Evolutionary conservation across 2,113 vertebrate species (phyloP).

Genomic region (Daubentonia madagascariensis): DNA sequence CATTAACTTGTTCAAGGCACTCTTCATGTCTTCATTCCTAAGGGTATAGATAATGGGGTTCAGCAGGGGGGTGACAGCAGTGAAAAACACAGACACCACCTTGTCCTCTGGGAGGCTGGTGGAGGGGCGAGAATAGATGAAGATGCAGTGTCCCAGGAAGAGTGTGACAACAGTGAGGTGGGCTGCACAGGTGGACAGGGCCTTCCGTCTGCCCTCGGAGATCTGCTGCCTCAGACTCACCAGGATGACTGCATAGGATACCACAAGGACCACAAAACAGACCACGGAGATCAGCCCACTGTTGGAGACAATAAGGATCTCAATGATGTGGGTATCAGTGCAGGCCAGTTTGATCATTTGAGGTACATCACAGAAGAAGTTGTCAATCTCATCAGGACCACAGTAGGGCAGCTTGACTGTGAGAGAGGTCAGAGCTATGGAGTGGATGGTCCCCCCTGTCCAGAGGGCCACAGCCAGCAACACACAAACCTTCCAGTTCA

Average conservation of each 20-base stretch:
- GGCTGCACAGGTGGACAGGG: slow-evolving; percentile 79
- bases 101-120: slow-evolving; percentile 77
- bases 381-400: slow-evolving; percentile 76
- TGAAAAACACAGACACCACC: slow-evolving; percentile 78
- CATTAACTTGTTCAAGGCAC: slow-evolving; percentile 70
- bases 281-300: slow-evolving; percentile 74
- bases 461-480: slow-evolving; percentile 65
- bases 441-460: slow-evolving; percentile 73
- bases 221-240: slow-evolving; percentile 70
- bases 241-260: slow-evolving; percentile 76
- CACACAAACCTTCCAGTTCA: slow-evolving; percentile 77
- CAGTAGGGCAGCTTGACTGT: slow-evolving; percentile 78
- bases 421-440: slow-evolving; percentile 74
- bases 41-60: slow-evolving; percentile 81
- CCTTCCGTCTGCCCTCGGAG: slow-evolving; percentile 63
- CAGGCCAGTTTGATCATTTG: slow-evolving; percentile 77
- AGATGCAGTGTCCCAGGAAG: slow-evolving; percentile 78
- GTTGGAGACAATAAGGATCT: slow-evolving; percentile 78
- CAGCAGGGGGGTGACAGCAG: slow-evolving; percentile 72
- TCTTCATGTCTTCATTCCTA: slow-evolving; percentile 80
- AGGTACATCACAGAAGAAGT: slow-evolving; percentile 80
- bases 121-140: slow-evolving; percentile 78
- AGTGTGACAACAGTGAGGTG: slow-evolving; percentile 75
- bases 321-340: slow-evolving; percentile 68
- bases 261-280: slow-evolving; percentile 74